Conservation (phyloP, 2,888 invertebrate species). For the Mamestra brassicae region DNA sequence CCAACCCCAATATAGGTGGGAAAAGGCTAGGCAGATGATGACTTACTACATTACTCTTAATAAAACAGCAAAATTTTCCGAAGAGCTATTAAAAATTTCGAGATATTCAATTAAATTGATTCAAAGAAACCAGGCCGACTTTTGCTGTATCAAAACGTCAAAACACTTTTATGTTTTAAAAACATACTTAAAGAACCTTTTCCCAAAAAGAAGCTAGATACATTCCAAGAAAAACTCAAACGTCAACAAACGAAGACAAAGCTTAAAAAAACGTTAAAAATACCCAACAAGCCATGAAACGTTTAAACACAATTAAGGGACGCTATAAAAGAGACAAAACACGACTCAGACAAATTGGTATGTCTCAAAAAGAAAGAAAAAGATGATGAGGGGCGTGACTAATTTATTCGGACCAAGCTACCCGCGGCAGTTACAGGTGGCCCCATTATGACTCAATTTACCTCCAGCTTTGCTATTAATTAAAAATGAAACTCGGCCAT, state of each 20-base stretch:
- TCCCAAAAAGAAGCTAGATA: background rate
- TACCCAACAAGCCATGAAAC: slow-evolving; percentile 58
- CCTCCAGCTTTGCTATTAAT: slow-evolving; percentile 57
- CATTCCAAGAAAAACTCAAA: slow-evolving; percentile 34
- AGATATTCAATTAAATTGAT: background rate
- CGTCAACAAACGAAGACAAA: slow-evolving; percentile 32
- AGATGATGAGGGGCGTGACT: slow-evolving; percentile 17
- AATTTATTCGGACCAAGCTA: slow-evolving; percentile 59
- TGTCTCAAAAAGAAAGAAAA: slow-evolving; percentile 51
- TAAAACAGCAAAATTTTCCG: background rate
- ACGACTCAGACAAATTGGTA: slow-evolving; percentile 57
- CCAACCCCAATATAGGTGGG: no score
- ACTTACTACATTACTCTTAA: no score
- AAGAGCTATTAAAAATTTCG: background rate
- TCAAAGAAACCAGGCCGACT: background rate
- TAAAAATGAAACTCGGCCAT: slow-evolving; percentile 62
- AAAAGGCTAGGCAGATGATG: no score
- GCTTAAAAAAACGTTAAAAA: slow-evolving; percentile 37
- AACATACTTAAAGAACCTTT: slow-evolving; percentile 1
- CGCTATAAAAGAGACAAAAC: slow-evolving; percentile 55
- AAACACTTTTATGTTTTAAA: slow-evolving; percentile 1
- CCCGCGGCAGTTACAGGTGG: slow-evolving; percentile 64
- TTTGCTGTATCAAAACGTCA: background rate
- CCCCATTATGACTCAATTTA: slow-evolving; percentile 63
- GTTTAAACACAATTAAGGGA: slow-evolving; percentile 63